Conservation (phyloP, 1,140 invertebrate species). For the Myzus persicae region DNA sequence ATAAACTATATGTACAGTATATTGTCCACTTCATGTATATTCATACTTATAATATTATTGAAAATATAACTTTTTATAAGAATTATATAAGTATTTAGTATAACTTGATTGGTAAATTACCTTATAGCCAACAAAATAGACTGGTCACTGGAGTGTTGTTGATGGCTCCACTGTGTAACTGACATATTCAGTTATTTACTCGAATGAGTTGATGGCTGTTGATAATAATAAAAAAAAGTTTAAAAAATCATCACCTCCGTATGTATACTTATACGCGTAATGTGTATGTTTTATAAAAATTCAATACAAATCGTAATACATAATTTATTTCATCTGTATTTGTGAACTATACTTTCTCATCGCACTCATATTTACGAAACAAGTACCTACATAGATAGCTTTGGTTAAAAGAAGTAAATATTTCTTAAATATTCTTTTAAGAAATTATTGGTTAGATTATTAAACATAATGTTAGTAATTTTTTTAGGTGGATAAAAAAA, state of each 20-base stretch:
- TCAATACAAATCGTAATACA: neutral
- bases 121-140: neutral
- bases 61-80: neutral
- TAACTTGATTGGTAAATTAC: neutral
- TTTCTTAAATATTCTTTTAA: too few species aligned
- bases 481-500: too few species aligned
- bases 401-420: too few species aligned
- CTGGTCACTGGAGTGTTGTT: neutral
- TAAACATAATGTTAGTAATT: too few species aligned
- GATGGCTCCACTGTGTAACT: neutral
- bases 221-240: neutral
- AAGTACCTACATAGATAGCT: too few species aligned
- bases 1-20: neutral
- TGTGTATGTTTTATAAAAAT: neutral
- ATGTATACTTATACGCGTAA: neutral
- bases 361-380: too few species aligned
- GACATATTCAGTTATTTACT: slow-evolving; percentile 13
- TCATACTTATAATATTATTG: too few species aligned
- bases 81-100: neutral
- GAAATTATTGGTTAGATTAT: too few species aligned
- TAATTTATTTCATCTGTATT: neutral
- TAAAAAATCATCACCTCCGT: neutral
- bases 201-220: neutral
- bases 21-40: neutral
- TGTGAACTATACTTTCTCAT: neutral